A percentile compares a stretch with the other conserved stretches of the same genome.
These are phyloP conservation scores for Ganaspis sp. DNA, from an alignment of 1,140 invertebrate species.

Conservation along the genomic window DNA sequence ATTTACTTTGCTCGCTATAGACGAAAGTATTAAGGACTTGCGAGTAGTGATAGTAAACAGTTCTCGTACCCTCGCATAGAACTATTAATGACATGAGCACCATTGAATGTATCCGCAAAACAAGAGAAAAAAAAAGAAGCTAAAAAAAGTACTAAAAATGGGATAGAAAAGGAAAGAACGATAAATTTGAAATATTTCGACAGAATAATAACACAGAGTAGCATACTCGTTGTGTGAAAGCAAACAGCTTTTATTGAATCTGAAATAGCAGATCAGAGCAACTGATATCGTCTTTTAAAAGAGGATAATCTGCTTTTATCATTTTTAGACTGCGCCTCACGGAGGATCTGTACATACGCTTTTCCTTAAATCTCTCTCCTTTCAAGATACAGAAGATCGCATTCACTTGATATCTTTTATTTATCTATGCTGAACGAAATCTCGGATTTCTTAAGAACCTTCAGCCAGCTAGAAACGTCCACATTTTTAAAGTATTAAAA, in stretches of 20 bases:
- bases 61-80: neutral
- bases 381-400: conserved; percentile 17
- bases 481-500: conserved; percentile 11
- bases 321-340: conserved; percentile 38
- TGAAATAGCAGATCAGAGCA: conserved; percentile 1
- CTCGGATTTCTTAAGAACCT: conserved; percentile 11
- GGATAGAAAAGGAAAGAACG: neutral
- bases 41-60: conserved; percentile 40
- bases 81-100: neutral
- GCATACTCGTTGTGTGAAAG: neutral
- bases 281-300: conserved; percentile 23
- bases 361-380: conserved; percentile 26
- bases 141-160: neutral
- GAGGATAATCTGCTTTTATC: conserved; percentile 46
- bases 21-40: conserved; percentile 55
- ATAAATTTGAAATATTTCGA: neutral
- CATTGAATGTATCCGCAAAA: neutral
- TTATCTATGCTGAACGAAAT: conserved; percentile 24
- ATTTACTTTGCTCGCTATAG: conserved; percentile 62
- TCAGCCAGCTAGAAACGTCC: neutral
- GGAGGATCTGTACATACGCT: conserved; percentile 37
- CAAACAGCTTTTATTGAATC: neutral
- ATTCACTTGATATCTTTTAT: conserved; percentile 26
- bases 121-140: neutral
- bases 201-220: neutral